Base-by-base conservation (phyloP, 2,888 invertebrate genomes). In the Lepidochitona cinerea region DNA sequence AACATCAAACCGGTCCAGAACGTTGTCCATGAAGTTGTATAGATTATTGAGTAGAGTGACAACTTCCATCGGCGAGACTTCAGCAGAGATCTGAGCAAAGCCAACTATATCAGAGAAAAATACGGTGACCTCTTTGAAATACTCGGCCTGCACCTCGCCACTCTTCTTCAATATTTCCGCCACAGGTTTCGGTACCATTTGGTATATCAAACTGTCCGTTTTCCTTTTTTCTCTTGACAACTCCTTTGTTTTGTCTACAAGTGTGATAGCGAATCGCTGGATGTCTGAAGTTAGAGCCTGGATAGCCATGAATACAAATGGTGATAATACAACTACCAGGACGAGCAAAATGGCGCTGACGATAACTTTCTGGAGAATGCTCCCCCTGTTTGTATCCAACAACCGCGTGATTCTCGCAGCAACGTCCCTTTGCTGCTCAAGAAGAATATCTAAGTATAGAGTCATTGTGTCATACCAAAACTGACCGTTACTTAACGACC, bases 381-480 rank as follows among this genome's bases (percentile, higher is more conserved):
- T 94, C 7, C 92, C 92, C 26, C 96, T 90, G 59, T 94, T 94
- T 49, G 93, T 93, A 76, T 93, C 94, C 23, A 96, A 96, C 77
- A 92, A 90, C 36, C 89, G 90, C 89, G 95, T 95, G 79, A 96
- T 96, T 83, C 94, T 93, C 49, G 93, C 92, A 52, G 96, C 91
- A n/a, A 96, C 91, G 79, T 94, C 66, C 18, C 66, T 68, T 89
- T 96, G 96, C 12, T 96, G 93, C 72, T 94, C 94, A 71, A 96
- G 91, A 52, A 96, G 91, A 84, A 95, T 95, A 82, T 95, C 95
- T 0, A 95, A 93, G 83, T 96, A 94, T 0, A 93, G 94, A 0
- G 95, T 94, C 90, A 96, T 95, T 69, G 94, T 93, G 87, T 96
- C 95, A 85, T 95, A 96, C 90, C 96, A 96, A 78, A 93, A 93